Conservation (phyloP, 2,113 vertebrate genomes). For the Meriones unguiculatus region DNA sequence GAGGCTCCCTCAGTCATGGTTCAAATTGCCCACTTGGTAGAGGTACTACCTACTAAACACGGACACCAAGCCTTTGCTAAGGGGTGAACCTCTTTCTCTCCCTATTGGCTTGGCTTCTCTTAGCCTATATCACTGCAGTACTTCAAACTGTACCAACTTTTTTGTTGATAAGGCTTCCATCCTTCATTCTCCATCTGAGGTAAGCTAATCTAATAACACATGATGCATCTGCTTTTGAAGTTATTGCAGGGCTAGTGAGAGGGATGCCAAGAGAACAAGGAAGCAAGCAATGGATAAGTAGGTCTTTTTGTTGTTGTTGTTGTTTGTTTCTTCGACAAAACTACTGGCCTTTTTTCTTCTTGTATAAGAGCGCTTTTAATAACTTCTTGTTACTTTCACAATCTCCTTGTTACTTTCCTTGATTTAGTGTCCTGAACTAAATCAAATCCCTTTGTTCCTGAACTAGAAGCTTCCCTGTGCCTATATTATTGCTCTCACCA, state of each 20-base stretch:
- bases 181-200: neutral
- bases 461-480: neutral
- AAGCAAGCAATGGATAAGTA: conserved; percentile 4
- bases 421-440: neutral
- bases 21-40: neutral
- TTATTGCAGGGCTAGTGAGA: too few relatives aligned
- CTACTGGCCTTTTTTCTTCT: neutral
- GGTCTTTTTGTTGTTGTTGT: neutral
- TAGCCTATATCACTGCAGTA: neutral
- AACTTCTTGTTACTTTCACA: neutral
- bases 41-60: neutral
- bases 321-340: neutral
- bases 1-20: neutral
- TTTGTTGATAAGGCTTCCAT: neutral
- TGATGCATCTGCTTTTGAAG: neutral
- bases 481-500: neutral
- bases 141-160: neutral
- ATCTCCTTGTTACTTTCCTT: neutral
- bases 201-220: neutral
- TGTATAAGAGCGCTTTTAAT: conserved; percentile 4
- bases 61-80: neutral
- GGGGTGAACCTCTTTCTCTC: neutral
- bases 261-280: neutral
- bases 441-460: neutral
- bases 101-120: neutral